These are phyloP conservation scores for Drosophila varians DNA, from an alignment of 1,140 invertebrate genomes.

Conservation along the genomic window DNA sequence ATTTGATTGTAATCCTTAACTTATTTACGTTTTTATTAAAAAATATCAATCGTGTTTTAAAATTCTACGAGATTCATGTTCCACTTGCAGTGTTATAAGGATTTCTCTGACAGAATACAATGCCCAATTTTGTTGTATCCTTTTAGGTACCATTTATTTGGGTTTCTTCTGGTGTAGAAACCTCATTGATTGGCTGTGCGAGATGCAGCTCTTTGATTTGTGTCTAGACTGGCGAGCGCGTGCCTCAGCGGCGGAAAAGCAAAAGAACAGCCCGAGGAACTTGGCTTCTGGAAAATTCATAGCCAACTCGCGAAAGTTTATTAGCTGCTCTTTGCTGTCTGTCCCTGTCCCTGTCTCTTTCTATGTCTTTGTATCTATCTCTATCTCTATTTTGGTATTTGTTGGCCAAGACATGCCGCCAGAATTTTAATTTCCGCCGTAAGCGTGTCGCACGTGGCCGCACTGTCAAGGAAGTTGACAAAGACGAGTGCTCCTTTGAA, in stretches of 20 bases:
- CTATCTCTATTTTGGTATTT: constrained; percentile 9
- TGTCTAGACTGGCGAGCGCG: constrained; percentile 61
- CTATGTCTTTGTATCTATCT: constrained; percentile 17
- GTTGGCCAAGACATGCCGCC: constrained; percentile 41
- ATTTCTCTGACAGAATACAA: too few relatives aligned
- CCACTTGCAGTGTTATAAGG: too few relatives aligned
- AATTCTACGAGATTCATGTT: too few relatives aligned
- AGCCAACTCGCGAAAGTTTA: constrained; percentile 44
- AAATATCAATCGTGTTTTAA: too few relatives aligned
- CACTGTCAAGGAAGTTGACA: constrained; percentile 52
- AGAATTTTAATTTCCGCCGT: constrained; percentile 76
- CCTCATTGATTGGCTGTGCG: constrained; percentile 49
- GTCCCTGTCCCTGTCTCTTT: constrained; percentile 17
- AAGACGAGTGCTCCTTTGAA: constrained; percentile 36
- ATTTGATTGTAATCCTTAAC: too few relatives aligned
- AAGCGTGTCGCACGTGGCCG: constrained; percentile 49
- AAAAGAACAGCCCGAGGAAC: constrained; percentile 16
- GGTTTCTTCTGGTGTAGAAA: background rate
- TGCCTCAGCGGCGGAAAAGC: constrained; percentile 30
- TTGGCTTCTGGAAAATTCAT: constrained; percentile 47
- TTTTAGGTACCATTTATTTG: too few relatives aligned
- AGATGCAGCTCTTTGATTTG: constrained; percentile 67
- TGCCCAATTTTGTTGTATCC: too few relatives aligned
- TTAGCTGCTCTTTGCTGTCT: constrained; percentile 43
- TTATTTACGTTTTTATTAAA: too few relatives aligned